Conservation (phyloP, 2,113 vertebrate genomes). For the Triplophysa rosa region DNA sequence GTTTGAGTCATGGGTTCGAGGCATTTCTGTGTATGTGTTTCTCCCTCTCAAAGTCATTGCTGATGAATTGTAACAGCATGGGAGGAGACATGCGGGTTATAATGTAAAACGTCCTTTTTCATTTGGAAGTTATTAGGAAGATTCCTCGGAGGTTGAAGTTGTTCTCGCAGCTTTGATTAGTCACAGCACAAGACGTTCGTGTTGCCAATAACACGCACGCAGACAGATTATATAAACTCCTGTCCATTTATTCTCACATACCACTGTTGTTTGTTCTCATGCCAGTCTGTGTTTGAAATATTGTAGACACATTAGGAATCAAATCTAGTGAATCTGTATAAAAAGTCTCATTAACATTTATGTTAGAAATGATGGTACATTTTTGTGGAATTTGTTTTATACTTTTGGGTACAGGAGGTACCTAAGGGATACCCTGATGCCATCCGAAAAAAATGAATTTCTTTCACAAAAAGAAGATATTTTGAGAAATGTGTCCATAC, state of each 20-base stretch:
- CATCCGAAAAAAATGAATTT: too few species aligned
- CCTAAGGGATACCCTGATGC: too few species aligned
- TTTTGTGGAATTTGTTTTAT: too few species aligned
- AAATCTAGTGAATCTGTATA: too few species aligned
- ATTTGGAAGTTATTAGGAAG: conserved; percentile 11
- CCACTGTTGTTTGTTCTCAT: neutral
- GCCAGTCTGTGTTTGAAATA: neutral
- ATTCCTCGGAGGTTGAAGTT: neutral
- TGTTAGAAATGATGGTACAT: too few species aligned
- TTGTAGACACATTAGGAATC: neutral
- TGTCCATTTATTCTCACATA: conserved; percentile 21
- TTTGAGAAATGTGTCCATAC: too few species aligned
- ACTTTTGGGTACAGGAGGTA: too few species aligned
- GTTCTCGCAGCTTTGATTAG: conserved; percentile 13
- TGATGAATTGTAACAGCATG: neutral
- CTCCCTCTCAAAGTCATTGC: conserved; percentile 1
- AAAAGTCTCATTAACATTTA: too few species aligned
- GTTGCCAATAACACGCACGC: neutral
- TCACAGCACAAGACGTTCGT: conserved; percentile 3
- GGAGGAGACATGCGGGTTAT: neutral
- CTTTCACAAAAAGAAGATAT: too few species aligned
- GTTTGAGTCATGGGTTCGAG: neutral
- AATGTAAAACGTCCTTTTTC: neutral
- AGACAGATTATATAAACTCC: conserved; percentile 9
- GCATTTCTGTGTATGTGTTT: neutral